These are phyloP conservation scores for Tarsius wallacei DNA, from an alignment of 2,797 vertebrate species.

Conservation along the genomic window DNA sequence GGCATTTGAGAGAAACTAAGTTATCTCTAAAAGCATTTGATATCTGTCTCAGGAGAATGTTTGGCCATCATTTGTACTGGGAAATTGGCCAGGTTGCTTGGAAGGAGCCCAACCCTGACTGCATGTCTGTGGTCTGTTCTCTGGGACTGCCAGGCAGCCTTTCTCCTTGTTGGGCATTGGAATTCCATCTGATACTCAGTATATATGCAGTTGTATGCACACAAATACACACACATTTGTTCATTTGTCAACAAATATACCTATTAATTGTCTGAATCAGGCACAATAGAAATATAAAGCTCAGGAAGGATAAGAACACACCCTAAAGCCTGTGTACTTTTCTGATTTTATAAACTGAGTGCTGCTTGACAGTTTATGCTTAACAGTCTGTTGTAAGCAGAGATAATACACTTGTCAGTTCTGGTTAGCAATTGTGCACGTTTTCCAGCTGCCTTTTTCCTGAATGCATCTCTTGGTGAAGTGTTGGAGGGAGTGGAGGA, in stretches of 20 bases:
- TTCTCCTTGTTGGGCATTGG: background rate
- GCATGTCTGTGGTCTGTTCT: background rate
- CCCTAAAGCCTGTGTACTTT: background rate
- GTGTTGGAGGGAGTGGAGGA: background rate
- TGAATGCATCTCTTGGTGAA: background rate
- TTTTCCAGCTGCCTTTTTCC: background rate
- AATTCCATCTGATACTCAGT: background rate
- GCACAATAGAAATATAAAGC: background rate
- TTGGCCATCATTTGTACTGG: constrained; percentile 28
- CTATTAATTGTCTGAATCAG: background rate
- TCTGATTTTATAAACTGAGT: constrained; percentile 15
- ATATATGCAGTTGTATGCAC: fast-evolving
- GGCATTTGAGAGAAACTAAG: constrained; percentile 10
- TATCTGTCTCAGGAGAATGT: constrained; percentile 4
- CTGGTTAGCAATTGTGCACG: background rate
- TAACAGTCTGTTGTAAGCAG: background rate
- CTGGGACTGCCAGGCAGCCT: background rate
- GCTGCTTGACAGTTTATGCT: background rate
- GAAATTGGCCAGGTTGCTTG: constrained; percentile 53
- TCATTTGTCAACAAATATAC: background rate
- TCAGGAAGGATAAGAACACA: background rate
- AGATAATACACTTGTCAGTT: background rate
- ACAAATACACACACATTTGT: background rate
- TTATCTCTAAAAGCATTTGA: background rate
- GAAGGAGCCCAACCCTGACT: background rate